A percentile compares a stretch with the other conserved stretches of the same genome.
Evolutionary conservation across 2,888 invertebrate genomes (phyloP).

Genomic region (Anorthoa munda): DNA sequence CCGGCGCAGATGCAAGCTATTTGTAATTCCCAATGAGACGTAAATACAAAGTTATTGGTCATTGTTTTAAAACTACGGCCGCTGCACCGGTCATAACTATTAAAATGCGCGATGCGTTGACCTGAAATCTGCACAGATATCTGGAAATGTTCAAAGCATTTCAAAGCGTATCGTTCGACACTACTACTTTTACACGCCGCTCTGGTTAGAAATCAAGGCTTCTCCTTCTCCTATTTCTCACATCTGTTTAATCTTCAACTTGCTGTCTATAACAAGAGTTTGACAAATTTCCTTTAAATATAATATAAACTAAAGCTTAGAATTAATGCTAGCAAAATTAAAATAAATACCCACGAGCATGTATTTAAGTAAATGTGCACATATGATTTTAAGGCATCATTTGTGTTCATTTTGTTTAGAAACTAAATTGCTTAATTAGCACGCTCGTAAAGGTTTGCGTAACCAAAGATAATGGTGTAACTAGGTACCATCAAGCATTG

Average conservation of each 20-base stretch:
- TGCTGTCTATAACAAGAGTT: neutral
- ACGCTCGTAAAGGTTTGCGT: constrained; percentile 70
- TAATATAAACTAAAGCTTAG: neutral
- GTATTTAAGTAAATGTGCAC: constrained; percentile 17
- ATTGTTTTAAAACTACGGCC: constrained; percentile 87
- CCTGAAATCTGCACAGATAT: constrained; percentile 78
- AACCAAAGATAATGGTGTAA: constrained; percentile 64
- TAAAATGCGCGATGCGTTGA: constrained; percentile 83
- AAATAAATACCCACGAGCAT: constrained; percentile 6
- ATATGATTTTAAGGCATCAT: constrained; percentile 44
- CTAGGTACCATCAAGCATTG: constrained; percentile 50
- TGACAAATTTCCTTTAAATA: neutral
- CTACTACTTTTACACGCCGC: constrained; percentile 17
- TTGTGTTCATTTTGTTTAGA: constrained; percentile 56
- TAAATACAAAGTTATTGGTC: constrained; percentile 87
- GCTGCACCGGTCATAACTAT: constrained; percentile 79
- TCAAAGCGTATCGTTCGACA: constrained; percentile 35
- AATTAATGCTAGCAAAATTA: neutral
- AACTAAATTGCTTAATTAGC: constrained; percentile 74
- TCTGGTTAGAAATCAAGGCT: constrained; percentile 16
- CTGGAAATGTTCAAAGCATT: constrained; percentile 54
- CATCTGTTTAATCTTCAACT: neutral
- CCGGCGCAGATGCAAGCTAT: constrained; percentile 70
- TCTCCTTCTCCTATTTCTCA: constrained; percentile 26
- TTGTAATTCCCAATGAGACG: constrained; percentile 80